Base-by-base conservation (phyloP, 2,888 invertebrate genomes). In the Antitype chi region DNA sequence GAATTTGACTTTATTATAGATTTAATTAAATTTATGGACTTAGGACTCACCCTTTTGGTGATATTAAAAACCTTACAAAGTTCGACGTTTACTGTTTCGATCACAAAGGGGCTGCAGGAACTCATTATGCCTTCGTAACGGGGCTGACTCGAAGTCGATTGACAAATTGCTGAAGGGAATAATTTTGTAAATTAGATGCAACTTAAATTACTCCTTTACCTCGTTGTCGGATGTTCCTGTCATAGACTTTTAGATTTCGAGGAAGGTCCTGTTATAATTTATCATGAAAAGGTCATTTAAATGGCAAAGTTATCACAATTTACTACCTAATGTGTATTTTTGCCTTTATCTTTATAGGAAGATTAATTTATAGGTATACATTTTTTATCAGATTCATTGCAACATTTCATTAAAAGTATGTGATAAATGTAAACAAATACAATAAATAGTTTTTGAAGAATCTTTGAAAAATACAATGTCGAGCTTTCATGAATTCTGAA, bases 61-160 rank as follows among this genome's bases (percentile, higher is more conserved):
- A 76, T 74, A 82, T 86, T 78, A 85, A 87, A 87, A 86, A 77
- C 79, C 79, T 76, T 73, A 78, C 72, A 81, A 77, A 75, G 66
- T 76, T 77, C 13, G 49, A 71, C 73, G 74, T 82, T 82, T 75
- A 73, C 85, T 71, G 74, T 74, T 73, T 77, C 74, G 68, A 80
- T 84, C 63, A 85, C 81, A 87, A 85, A 85, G 80, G 77, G 78
- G 13, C 77, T 80, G 71, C 78, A 81, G 67, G 80, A 87, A 84
- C 81, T 84, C 76, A 87, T 84, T 88, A 84, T 70, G 78, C 79
- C 79, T 81, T 82, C 74, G 76, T 78, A 76, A 70, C 76, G 74
- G 74, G 43, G 49, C 60, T 66, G 78, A 74, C 47, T 81, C 63
- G n/a, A 78, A 73, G 59, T 81, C 70, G 75, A 83, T 86, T 81